Conservation (phyloP, 2,888 invertebrate genomes). For the Urechis unicinctus region DNA sequence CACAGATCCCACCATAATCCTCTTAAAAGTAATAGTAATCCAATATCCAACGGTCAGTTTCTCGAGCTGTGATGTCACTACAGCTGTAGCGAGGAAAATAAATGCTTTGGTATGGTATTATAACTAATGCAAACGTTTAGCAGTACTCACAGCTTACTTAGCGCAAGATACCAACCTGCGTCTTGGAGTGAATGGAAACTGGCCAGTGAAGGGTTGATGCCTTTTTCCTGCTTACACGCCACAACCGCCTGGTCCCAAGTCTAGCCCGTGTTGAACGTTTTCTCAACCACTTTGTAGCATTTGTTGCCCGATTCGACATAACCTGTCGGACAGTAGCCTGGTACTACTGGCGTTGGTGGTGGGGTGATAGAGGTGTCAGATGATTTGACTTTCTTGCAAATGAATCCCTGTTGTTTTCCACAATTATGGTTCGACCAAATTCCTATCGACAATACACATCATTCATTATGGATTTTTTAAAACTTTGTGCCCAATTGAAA, state of each 20-base stretch:
- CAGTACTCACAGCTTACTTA: too few species aligned
- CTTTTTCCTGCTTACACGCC: not conserved
- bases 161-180: too few species aligned
- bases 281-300: not conserved
- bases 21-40: not conserved
- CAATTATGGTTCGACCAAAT: too few species aligned
- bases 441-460: too few species aligned
- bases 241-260: not conserved
- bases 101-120: too few species aligned
- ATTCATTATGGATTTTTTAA: too few species aligned
- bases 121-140: too few species aligned
- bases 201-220: too few species aligned
- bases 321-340: slow-evolving; percentile 1
- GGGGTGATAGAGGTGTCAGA: not conserved
- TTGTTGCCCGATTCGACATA: not conserved
- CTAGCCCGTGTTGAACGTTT: too few species aligned
- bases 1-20: slow-evolving; percentile 2
- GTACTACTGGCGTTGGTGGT: slow-evolving; percentile 1
- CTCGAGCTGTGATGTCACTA: not conserved
- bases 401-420: slow-evolving; percentile 1
- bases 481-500: too few species aligned
- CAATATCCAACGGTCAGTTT: not conserved
- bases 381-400: not conserved
- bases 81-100: not conserved
- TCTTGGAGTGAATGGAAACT: not conserved